These are phyloP conservation scores for Meriones psammophilus DNA, from an alignment of 2,797 vertebrate genomes.

Conservation along the genomic window DNA sequence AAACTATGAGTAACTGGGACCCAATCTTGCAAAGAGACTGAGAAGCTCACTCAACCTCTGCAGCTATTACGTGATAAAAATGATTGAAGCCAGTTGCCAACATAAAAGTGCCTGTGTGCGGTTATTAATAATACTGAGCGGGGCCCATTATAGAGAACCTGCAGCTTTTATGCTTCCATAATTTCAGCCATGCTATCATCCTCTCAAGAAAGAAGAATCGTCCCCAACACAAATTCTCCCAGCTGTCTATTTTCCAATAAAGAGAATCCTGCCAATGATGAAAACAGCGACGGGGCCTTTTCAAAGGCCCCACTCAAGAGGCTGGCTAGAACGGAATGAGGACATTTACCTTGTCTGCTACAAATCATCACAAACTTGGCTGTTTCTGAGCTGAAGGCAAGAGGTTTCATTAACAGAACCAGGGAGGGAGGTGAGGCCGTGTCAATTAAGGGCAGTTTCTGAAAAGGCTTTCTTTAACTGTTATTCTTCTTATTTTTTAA, in stretches of 20 bases:
- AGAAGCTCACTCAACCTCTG: constrained; percentile 76
- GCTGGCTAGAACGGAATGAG: neutral
- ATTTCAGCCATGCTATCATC: constrained; percentile 81
- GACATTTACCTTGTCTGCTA: neutral
- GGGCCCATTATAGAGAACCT: constrained; percentile 82
- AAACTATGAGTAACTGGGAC: constrained; percentile 55
- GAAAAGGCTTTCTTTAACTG: constrained; percentile 22
- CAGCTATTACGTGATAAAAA: constrained; percentile 82
- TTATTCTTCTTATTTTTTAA: neutral
- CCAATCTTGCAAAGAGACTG: constrained; percentile 77
- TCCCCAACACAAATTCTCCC: constrained; percentile 77
- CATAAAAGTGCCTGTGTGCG: constrained; percentile 81
- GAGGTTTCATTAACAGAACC: constrained; percentile 35
- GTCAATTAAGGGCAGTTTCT: constrained; percentile 19
- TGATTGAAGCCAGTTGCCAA: constrained; percentile 83
- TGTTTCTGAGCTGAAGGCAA: neutral
- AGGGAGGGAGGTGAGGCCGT: neutral
- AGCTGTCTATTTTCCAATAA: constrained; percentile 77
- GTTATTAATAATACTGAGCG: constrained; percentile 84
- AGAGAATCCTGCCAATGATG: constrained; percentile 63
- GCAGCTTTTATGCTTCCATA: constrained; percentile 83
- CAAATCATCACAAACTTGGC: constrained; percentile 57
- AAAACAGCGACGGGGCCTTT: constrained; percentile 70
- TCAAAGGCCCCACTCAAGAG: constrained; percentile 47
- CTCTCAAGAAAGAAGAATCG: constrained; percentile 78